Conservation (phyloP, 2,797 vertebrate species). For the Danio aesculapii region DNA sequence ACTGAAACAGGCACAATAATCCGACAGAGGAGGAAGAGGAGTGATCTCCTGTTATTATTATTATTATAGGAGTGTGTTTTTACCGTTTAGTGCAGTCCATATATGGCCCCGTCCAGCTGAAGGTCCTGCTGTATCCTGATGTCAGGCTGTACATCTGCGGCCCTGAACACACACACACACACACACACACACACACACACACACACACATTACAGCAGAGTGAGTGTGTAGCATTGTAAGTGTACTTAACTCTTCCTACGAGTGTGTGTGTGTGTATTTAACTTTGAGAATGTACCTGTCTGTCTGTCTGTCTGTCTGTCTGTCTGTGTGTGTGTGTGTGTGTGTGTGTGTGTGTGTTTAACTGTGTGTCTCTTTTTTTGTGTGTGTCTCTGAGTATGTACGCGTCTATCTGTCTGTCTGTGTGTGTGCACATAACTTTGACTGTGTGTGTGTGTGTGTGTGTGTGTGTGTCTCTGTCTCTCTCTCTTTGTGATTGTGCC, state of each 20-base stretch:
- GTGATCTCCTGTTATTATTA: too few relatives aligned
- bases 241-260: background rate
- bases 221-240: background rate
- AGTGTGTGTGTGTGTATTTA: background rate
- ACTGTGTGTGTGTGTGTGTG: background rate
- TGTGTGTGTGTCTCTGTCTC: too few relatives aligned
- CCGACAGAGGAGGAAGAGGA: too few relatives aligned
- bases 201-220: background rate
- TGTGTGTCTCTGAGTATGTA: background rate
- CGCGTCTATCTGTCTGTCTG: background rate
- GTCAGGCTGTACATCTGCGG: slow-evolving; percentile 71
- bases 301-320: background rate
- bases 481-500: background rate
- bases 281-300: background rate
- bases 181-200: too few relatives aligned
- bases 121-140: slow-evolving; percentile 67
- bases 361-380: background rate
- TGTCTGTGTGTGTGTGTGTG: background rate
- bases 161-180: slow-evolving; percentile 60
- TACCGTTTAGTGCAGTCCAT: slow-evolving; percentile 56
- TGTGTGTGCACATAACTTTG: background rate
- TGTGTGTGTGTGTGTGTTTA: too few relatives aligned
- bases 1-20: too few relatives aligned
- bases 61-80: background rate
- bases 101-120: slow-evolving; percentile 63